phyloP scores from a whole-genome alignment of 2,113 vertebrate species.

The Chlamydotis undulata region DNA sequence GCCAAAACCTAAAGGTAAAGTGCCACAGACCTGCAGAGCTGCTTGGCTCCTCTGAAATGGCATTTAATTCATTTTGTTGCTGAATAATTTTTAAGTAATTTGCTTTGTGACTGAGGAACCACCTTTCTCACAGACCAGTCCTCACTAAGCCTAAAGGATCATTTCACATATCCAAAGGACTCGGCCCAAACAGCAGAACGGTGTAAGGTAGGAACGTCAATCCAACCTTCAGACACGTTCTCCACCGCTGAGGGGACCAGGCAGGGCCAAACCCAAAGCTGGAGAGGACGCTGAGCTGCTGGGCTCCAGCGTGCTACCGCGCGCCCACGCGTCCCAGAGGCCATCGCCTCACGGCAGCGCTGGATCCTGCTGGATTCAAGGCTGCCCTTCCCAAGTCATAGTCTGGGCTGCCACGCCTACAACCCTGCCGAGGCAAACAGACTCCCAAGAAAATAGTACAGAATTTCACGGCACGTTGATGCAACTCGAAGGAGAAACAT shows the following conservation, averaged over 20 bases:
- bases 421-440: neutral
- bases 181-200: neutral
- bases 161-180: neutral
- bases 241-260: no score
- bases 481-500: neutral
- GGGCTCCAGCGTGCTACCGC: neutral
- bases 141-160: neutral
- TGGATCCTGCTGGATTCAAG: neutral
- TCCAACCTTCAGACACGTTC: neutral
- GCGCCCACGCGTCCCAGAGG: neutral
- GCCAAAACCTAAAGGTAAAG: conserved; percentile 1
- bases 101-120: neutral
- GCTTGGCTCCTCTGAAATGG: neutral
- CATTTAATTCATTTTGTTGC: neutral
- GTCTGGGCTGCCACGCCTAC: neutral
- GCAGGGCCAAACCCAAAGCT: neutral
- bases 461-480: neutral
- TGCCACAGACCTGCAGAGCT: neutral
- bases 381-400: accelerated
- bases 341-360: neutral
- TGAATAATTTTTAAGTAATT: neutral
- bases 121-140: neutral
- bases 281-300: neutral
- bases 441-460: no score
- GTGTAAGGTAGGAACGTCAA: neutral